A percentile compares a stretch with the other conserved stretches of the same genome.
phyloP scores from a whole-genome alignment of 1,140 invertebrate species.

The Thaumetopoea pityocampa region DNA sequence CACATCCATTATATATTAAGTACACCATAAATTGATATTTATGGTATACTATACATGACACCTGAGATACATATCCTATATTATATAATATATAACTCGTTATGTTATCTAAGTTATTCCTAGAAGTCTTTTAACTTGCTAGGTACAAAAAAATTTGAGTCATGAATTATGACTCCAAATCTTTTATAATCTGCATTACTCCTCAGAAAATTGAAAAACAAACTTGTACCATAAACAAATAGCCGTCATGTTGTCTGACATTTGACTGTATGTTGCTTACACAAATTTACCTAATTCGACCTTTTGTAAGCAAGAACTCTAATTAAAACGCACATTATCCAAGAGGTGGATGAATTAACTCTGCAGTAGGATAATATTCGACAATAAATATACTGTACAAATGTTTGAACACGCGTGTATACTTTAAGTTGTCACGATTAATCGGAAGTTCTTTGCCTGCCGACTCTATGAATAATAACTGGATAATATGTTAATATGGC shows the following conservation, averaged over 20 bases:
- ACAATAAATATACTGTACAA: constrained; percentile 34
- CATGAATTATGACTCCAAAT: too few relatives aligned
- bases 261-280: constrained; percentile 66
- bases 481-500: constrained; percentile 71
- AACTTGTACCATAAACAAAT: constrained; percentile 45
- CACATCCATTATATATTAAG: too few relatives aligned
- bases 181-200: too few relatives aligned
- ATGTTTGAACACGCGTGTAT: constrained; percentile 19
- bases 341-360: constrained; percentile 13
- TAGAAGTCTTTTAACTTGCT: too few relatives aligned
- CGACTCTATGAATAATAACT: constrained; percentile 66
- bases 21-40: too few relatives aligned
- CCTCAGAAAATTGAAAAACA: constrained; percentile 26
- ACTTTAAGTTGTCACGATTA: constrained; percentile 38
- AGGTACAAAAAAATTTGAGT: too few relatives aligned
- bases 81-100: too few relatives aligned
- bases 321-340: constrained; percentile 4
- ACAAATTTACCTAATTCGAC: constrained; percentile 56
- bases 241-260: constrained; percentile 62
- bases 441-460: constrained; percentile 55
- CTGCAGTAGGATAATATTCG: constrained; percentile 22
- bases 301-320: constrained; percentile 46
- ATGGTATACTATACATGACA: too few relatives aligned
- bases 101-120: too few relatives aligned
- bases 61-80: too few relatives aligned